phyloP scores from a whole-genome alignment of 2,113 vertebrate genomes.

The Pogonocichla stellata region DNA sequence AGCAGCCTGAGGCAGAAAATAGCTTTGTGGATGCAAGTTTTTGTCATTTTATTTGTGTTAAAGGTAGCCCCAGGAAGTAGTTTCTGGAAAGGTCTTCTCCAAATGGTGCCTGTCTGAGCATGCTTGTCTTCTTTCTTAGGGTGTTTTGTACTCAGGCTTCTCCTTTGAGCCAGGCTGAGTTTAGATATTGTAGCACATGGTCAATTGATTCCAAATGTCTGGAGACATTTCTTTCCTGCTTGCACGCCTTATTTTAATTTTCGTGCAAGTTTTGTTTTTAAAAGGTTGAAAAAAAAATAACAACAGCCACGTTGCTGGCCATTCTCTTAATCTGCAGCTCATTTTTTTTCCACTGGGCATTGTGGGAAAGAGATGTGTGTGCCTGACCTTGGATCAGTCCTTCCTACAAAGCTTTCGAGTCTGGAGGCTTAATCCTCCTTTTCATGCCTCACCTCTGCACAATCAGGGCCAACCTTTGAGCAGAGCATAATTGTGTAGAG shows the following conservation, averaged over 20 bases:
- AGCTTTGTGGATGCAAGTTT: not conserved
- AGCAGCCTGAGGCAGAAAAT: not conserved
- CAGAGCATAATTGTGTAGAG: not conserved
- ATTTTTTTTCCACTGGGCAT: not conserved
- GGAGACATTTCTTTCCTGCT: not conserved
- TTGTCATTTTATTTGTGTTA: not conserved
- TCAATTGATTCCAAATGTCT: not conserved
- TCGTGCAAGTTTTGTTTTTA: not conserved
- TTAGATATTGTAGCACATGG: not conserved
- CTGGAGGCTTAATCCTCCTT: constrained; percentile 58
- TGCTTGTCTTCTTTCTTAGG: not conserved
- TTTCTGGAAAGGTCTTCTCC: not conserved
- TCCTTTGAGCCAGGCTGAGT: not conserved
- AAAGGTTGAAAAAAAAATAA: not conserved
- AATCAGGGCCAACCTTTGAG: constrained; percentile 42
- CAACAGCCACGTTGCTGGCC: not conserved
- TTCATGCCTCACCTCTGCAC: constrained; percentile 55
- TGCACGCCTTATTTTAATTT: not conserved
- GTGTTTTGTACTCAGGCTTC: not conserved
- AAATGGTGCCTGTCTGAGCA: not conserved
- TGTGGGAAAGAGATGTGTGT: constrained; percentile 9
- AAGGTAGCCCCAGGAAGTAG: not conserved
- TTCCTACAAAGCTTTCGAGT: constrained; percentile 36
- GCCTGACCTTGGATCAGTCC: constrained; percentile 56
- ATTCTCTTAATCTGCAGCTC: not conserved